These are phyloP conservation scores for Varanus komodoensis DNA, from an alignment of 2,113 vertebrate species.

Conservation along the genomic window DNA sequence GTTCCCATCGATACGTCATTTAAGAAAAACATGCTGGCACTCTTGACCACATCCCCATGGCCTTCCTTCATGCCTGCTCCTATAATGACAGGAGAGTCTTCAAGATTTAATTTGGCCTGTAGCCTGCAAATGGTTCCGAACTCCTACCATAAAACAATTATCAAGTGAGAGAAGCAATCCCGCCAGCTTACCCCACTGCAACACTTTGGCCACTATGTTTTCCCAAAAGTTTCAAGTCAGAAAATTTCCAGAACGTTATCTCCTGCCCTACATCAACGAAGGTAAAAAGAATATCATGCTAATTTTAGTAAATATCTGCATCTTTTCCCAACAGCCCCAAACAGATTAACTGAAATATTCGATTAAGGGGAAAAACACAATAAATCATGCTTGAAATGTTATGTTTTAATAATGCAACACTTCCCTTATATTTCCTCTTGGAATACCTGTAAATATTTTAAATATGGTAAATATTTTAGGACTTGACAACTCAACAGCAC, in stretches of 20 bases:
- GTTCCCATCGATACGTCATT: too few species aligned
- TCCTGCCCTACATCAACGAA: too few species aligned
- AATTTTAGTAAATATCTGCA: too few species aligned
- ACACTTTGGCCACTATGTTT: background rate
- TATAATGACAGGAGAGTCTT: too few species aligned
- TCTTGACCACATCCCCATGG: too few species aligned
- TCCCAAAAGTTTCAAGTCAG: too few species aligned
- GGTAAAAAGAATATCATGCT: too few species aligned
- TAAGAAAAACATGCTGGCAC: too few species aligned
- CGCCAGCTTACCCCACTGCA: background rate
- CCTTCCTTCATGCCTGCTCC: too few species aligned
- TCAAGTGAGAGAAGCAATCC: background rate
- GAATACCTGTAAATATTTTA: too few species aligned
- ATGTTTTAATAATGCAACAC: background rate
- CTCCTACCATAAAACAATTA: background rate
- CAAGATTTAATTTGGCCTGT: too few species aligned
- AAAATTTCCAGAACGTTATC: background rate
- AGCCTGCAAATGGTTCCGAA: too few species aligned
- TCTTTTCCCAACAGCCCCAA: background rate
- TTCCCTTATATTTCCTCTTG: background rate
- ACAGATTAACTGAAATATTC: background rate
- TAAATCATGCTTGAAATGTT: background rate
- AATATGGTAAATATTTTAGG: background rate
- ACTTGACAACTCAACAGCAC: background rate
- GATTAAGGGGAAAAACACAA: background rate